These are phyloP conservation scores for Drosophila funebris DNA, from an alignment of 1,140 invertebrate species.

Conservation along the genomic window DNA sequence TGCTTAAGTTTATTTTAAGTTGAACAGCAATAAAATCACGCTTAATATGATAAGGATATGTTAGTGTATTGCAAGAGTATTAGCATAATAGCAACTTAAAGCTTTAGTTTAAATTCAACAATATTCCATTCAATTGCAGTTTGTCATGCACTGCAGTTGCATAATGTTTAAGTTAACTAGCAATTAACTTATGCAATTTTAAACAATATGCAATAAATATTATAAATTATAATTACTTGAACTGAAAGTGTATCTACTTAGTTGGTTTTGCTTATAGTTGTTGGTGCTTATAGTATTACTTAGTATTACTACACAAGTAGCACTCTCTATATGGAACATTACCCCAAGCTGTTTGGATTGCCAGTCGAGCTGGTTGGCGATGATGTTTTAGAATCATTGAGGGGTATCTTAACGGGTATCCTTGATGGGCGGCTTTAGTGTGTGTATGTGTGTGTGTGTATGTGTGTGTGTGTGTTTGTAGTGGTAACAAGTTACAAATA, in stretches of 20 bases:
- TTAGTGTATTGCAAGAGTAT: background rate
- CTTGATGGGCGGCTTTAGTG: constrained; percentile 75
- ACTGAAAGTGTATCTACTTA: constrained; percentile 24
- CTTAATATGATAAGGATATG: background rate
- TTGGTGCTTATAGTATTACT: constrained; percentile 18
- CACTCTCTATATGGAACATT: constrained; percentile 51
- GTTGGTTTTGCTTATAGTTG: constrained; percentile 31
- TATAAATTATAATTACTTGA: constrained; percentile 67
- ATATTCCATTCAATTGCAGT: constrained; percentile 4
- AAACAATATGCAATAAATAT: constrained; percentile 15
- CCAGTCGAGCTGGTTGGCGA: constrained; percentile 78
- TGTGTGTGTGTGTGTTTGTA: constrained; percentile 15
- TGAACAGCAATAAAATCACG: too few relatives aligned
- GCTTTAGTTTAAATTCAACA: constrained; percentile 7
- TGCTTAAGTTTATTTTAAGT: too few relatives aligned
- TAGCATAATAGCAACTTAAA: constrained; percentile 5
- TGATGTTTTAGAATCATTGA: constrained; percentile 78
- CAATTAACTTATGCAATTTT: constrained; percentile 40
- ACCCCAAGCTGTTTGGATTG: constrained; percentile 79
- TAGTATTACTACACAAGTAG: background rate
- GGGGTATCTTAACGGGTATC: constrained; percentile 81
- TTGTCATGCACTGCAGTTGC: constrained; percentile 42
- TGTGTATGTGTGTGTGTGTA: too few relatives aligned
- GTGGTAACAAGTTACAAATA: constrained; percentile 36
- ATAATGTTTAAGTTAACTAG: constrained; percentile 15